Percentiles rank a stretch among this genome's conserved stretches.
These are phyloP conservation scores for Otolemur crassicaudatus DNA, from an alignment of 2,797 vertebrate genomes.

Conservation along the genomic window DNA sequence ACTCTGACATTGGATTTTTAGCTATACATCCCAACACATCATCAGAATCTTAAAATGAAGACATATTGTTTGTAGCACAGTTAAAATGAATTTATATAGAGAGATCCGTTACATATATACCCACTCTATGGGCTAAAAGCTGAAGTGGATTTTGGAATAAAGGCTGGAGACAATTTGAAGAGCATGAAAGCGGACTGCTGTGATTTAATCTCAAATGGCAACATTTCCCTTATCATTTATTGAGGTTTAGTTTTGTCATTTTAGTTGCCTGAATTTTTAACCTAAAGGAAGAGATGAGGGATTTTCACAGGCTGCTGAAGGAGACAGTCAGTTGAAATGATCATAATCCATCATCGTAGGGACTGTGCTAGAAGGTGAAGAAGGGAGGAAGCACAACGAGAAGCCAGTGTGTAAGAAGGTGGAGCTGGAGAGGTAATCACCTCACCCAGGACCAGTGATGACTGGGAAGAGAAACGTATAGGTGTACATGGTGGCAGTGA, in stretches of 20 bases:
- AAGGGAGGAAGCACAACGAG: neutral
- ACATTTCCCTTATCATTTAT: neutral
- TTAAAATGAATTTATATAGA: neutral
- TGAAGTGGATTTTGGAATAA: neutral
- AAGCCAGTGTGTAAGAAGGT: neutral
- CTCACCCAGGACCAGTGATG: neutral
- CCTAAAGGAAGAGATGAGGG: neutral
- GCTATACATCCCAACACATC: neutral
- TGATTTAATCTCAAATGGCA: neutral
- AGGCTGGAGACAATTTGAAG: neutral
- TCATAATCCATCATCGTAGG: neutral
- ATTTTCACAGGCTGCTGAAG: neutral
- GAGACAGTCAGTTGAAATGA: neutral
- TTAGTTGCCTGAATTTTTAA: neutral
- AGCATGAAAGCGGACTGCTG: neutral
- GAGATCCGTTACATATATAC: neutral
- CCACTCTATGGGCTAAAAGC: neutral
- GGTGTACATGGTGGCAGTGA: neutral
- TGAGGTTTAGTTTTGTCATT: neutral
- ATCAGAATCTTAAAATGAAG: constrained; percentile 17
- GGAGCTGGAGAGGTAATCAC: neutral
- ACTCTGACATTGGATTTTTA: neutral
- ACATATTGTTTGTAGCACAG: neutral
- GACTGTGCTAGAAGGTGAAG: neutral
- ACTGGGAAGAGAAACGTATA: neutral